Percentiles rank a stretch among this genome's conserved stretches.
Conservation (phyloP, 2,888 invertebrate genomes). For the Theodoxus fluviatilis region DNA sequence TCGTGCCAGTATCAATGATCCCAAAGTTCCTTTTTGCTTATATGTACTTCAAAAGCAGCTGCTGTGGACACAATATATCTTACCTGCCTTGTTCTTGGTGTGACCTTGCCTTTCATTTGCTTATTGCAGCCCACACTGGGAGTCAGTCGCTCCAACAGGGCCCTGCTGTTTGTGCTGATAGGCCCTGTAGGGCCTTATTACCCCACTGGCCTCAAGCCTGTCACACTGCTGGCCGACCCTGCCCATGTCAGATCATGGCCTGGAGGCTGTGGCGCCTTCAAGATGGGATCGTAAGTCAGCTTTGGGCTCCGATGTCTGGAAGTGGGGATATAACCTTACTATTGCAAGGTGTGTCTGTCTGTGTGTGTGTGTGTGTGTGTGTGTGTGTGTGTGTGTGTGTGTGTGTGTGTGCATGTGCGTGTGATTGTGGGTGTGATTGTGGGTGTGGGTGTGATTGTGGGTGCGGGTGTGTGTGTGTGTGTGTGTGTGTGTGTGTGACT, state of each 20-base stretch:
- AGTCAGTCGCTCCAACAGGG: slow-evolving; percentile 85
- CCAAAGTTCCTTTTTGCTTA: too few relatives aligned
- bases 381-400: neutral
- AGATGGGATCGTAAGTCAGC: slow-evolving; percentile 90
- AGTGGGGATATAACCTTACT: neutral
- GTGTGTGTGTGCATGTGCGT: neutral
- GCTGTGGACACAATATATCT: too few relatives aligned
- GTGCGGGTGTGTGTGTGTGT: too few relatives aligned
- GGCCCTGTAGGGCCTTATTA: slow-evolving; percentile 95
- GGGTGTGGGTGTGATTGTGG: too few relatives aligned
- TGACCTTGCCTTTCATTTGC: neutral
- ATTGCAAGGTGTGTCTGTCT: neutral
- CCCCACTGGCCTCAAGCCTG: slow-evolving; percentile 74
- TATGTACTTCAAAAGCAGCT: too few relatives aligned
- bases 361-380: neutral
- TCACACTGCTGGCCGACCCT: slow-evolving; percentile 92
- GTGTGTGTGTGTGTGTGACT: too few relatives aligned
- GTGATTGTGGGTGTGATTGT: too few relatives aligned
- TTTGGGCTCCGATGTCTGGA: too few relatives aligned
- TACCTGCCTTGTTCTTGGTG: neutral
- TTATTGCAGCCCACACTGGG: slow-evolving; percentile 84
- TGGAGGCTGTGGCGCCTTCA: slow-evolving; percentile 88
- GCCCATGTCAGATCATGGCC: slow-evolving; percentile 81
- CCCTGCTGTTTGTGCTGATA: slow-evolving; percentile 87
- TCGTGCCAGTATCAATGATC: too few relatives aligned